Base-by-base conservation (phyloP, 2,797 vertebrate species). In the Aeoliscus strigatus region DNA sequence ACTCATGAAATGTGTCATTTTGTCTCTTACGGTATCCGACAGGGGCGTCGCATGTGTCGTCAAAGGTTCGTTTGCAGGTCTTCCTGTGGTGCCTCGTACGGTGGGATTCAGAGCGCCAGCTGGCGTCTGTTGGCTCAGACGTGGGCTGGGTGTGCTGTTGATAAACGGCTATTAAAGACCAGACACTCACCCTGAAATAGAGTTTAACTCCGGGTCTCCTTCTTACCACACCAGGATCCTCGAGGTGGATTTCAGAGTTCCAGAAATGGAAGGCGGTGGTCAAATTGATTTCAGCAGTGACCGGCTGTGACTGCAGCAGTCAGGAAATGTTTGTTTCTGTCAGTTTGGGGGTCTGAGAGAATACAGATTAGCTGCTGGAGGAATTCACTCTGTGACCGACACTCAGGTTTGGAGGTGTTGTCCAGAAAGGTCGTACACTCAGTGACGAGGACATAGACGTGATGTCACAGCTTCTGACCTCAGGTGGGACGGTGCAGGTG, bases 101-200 rank as follows among this genome's bases (percentile, higher is more conserved):
- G 11, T 24, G 31, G 9, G 56, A 61, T 46, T 52, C 38, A 21
- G 36, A 68, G 68, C 72, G 65, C 51, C 76, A 82, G 74, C 70
- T 81, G 77, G 40, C 49, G 33, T 54, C 71, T 47, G 54, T 66
- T 61, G 70, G 70, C 72, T 52, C 60, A 48, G 67, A 68, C 55
- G 7, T 29, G 2, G 14, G 39, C 26, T 16, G 66, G 37, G 46
- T 1, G 44, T 46, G 23, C 60, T 44, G 57, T 54, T 76, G 66
- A 74, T 80, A 73, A 76, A 75, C 17, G 47, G 39, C 64, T 61
- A 52, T 76, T 72, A 72, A 75, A 50, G 52, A 47, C 79, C 72
- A 74, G 66, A 76, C 64, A 47, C 51, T 75, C 57, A 25, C 49
- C 53, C 72, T 41, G 54, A 72, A 74, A 79, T 66, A 33, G 49